phyloP scores from a whole-genome alignment of 2,113 vertebrate genomes.

The Anoura caudifer region DNA sequence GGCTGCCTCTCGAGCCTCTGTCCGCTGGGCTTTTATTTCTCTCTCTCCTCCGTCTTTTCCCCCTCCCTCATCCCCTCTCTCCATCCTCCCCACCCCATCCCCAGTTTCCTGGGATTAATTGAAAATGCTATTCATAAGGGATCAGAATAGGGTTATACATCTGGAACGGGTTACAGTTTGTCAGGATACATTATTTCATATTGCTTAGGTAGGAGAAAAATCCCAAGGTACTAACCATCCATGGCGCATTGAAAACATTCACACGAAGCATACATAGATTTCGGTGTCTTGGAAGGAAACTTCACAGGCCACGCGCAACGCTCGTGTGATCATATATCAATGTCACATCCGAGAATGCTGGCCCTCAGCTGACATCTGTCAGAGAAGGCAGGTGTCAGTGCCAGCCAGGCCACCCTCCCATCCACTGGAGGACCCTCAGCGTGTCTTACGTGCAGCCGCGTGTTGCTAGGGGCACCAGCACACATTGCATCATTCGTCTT shows the following conservation, averaged over 20 bases:
- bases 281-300: neutral
- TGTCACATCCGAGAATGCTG: neutral
- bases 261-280: neutral
- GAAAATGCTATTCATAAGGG: slow-evolving; percentile 35
- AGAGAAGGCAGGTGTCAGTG: neutral
- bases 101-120: neutral
- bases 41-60: neutral
- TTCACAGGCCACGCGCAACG: neutral
- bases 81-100: neutral
- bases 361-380: neutral
- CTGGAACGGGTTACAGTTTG: slow-evolving; percentile 2
- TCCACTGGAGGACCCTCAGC: neutral
- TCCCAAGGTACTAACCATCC: neutral
- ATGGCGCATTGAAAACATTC: neutral
- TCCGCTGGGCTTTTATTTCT: neutral
- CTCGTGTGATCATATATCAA: neutral
- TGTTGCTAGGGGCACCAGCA: neutral
- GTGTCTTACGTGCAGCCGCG: neutral
- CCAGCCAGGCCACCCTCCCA: neutral
- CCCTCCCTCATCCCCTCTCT: too few relatives aligned
- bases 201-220: neutral
- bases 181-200: neutral
- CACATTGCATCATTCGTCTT: neutral
- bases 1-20: neutral
- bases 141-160: slow-evolving; percentile 17